These are phyloP conservation scores for Schizothorax lantsangensis DNA, from an alignment of 2,797 vertebrate genomes.

Conservation along the genomic window DNA sequence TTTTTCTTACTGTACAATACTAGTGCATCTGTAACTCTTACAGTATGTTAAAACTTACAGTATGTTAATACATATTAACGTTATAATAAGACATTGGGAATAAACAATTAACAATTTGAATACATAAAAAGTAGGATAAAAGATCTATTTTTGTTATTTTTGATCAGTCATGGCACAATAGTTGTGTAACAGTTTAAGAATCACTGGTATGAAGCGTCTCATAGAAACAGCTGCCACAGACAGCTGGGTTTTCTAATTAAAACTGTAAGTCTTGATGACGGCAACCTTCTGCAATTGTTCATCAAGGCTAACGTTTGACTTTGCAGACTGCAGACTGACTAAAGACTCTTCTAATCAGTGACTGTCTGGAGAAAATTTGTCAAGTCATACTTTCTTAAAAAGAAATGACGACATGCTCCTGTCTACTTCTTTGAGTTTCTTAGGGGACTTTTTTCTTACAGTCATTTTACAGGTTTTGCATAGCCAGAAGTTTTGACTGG, in stretches of 20 bases:
- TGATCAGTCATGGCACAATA: neutral
- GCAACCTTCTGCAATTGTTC: conserved; percentile 25
- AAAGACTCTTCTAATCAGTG: conserved; percentile 8
- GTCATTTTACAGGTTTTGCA: neutral
- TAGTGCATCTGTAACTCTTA: neutral
- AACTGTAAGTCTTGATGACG: conserved; percentile 2
- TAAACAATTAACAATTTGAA: neutral
- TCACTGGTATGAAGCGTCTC: neutral
- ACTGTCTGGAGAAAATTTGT: conserved; percentile 14
- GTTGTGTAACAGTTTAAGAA: neutral
- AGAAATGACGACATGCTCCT: neutral
- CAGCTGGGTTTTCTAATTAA: conserved; percentile 27
- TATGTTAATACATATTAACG: no score
- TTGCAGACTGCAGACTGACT: neutral
- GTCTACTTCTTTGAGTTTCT: neutral
- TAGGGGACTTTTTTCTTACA: neutral
- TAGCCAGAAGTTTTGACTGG: neutral
- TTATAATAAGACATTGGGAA: neutral
- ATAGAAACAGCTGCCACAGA: neutral
- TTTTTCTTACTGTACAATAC: neutral
- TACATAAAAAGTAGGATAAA: neutral
- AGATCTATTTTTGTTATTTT: neutral
- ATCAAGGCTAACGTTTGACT: neutral
- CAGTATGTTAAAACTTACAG: no score
- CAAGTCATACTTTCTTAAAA: neutral